phyloP scores from a whole-genome alignment of 2,888 invertebrate genomes.

The Capitulum mitella region DNA sequence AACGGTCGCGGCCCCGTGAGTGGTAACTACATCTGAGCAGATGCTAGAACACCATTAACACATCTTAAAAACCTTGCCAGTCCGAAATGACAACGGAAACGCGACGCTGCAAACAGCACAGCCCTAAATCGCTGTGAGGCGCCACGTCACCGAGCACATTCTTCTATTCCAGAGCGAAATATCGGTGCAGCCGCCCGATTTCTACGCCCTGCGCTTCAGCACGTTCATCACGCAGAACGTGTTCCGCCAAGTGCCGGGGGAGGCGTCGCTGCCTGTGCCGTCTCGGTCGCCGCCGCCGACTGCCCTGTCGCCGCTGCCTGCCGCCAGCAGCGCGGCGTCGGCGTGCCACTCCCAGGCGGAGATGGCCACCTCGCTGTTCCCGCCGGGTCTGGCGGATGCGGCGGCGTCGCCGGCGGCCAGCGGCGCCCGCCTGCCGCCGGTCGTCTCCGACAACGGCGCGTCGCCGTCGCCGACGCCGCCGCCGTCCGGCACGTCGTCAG shows the following conservation, averaged over 20 bases:
- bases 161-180: too few relatives aligned
- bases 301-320: too few relatives aligned
- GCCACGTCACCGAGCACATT: too few relatives aligned
- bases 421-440: too few relatives aligned
- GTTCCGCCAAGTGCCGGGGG: neutral
- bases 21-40: too few relatives aligned
- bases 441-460: too few relatives aligned
- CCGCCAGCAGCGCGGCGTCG: neutral
- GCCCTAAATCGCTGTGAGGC: too few relatives aligned
- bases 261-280: neutral
- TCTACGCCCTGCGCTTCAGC: neutral
- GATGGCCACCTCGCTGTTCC: slow-evolving; percentile 1
- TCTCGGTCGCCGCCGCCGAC: neutral
- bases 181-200: neutral
- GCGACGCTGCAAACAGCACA: too few relatives aligned
- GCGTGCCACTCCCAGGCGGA: neutral
- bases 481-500: neutral
- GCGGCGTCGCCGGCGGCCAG: neutral
- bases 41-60: too few relatives aligned
- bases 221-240: neutral
- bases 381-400: neutral
- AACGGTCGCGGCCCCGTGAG: too few relatives aligned
- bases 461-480: neutral
- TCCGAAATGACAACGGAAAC: too few relatives aligned
- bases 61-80: too few relatives aligned